Conservation (phyloP, 2,797 vertebrate species). For the Tiaroga cobitis region DNA sequence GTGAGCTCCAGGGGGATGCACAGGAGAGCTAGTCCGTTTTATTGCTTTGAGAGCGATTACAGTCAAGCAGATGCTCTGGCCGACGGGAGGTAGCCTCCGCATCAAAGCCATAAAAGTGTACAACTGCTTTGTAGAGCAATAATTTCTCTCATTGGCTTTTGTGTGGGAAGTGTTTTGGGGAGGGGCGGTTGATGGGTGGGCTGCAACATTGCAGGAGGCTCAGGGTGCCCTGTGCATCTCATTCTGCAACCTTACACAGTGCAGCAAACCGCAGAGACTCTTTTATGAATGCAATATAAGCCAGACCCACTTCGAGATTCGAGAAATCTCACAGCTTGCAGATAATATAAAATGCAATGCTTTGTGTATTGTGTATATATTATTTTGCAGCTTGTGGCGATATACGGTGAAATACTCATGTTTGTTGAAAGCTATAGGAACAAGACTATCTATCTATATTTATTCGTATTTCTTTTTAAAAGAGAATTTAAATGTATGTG, state of each 20-base stretch:
- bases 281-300: conserved; percentile 26
- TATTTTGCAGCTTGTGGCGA: not conserved
- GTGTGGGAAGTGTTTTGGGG: conserved; percentile 73
- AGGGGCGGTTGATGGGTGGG: not conserved
- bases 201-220: conserved; percentile 53
- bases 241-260: conserved; percentile 28
- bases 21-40: conserved; percentile 60
- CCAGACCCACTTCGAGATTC: not conserved
- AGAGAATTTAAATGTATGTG: not conserved
- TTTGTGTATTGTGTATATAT: not conserved
- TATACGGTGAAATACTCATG: not conserved
- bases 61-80: conserved; percentile 79
- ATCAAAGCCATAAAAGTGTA: conserved; percentile 82
- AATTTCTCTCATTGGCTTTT: conserved; percentile 80
- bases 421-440: not conserved
- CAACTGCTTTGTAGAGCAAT: conserved; percentile 82
- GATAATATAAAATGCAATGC: conserved; percentile 8
- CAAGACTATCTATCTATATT: not conserved
- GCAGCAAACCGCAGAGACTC: conserved; percentile 19
- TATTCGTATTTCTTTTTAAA: not conserved
- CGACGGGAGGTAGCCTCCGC: conserved; percentile 78
- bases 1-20: conserved; percentile 67
- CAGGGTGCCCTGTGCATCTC: conserved; percentile 56
- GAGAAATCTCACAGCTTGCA: conserved; percentile 23
- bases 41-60: conserved; percentile 72